Conservation (phyloP, 1,140 invertebrate genomes). For the Bombus soroeensis region DNA sequence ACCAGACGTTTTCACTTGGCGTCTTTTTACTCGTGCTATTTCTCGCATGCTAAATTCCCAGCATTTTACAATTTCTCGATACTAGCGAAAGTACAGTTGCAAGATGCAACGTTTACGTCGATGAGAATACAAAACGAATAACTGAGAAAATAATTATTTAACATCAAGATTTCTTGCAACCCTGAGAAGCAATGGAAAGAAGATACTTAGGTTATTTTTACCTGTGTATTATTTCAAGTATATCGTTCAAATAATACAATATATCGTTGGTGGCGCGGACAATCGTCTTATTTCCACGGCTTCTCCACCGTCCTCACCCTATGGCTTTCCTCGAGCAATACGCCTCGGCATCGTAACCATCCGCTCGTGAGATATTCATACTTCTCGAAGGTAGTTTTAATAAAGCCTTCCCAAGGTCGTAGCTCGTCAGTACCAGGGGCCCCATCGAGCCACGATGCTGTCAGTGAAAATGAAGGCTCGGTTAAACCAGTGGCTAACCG, state of each 20-base stretch:
- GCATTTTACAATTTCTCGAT: not conserved
- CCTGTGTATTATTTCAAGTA: not conserved
- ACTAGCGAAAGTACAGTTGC: no score
- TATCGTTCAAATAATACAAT: not conserved
- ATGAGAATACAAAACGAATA: no score
- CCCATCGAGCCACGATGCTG: conserved; percentile 14
- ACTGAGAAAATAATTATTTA: no score
- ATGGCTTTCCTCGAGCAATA: not conserved
- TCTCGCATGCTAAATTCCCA: not conserved
- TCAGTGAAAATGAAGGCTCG: conserved; percentile 35
- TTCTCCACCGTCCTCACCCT: not conserved
- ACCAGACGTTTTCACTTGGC: not conserved
- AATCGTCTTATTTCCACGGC: not conserved
- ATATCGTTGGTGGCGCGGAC: not conserved
- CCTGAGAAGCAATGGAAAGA: no score
- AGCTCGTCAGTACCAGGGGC: not conserved
- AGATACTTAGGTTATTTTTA: no score
- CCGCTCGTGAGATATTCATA: not conserved
- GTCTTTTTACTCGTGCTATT: not conserved
- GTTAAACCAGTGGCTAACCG: conserved; percentile 27
- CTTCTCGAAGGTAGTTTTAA: conserved; percentile 25
- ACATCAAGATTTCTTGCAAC: no score
- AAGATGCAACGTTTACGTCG: no score
- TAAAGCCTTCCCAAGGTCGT: conserved; percentile 30
- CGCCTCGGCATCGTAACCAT: not conserved